Base-by-base conservation (phyloP, 2,888 invertebrate genomes). In the Drosophila algonquin region DNA sequence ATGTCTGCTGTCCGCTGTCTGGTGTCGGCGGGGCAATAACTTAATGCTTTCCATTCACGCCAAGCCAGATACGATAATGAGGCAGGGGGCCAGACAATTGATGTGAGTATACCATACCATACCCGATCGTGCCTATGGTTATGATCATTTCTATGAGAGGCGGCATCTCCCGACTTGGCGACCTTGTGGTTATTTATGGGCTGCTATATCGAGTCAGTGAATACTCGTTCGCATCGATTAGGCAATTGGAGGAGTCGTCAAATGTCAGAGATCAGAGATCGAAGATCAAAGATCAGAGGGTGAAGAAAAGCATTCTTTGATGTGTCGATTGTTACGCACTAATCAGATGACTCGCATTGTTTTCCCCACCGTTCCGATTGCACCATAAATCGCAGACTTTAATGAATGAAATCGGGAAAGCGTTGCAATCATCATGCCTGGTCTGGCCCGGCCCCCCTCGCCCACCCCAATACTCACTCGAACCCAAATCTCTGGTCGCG, bases 31-130 rank as follows among this genome's bases (percentile, higher is more conserved):
- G 35, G 56, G 45, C 65, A 56, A 65, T 51, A 67, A 69, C 61
- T 79, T 81, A 80, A 79, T 86, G 79, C 77, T 52, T 60, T 62
- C 64, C 65, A 63, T 75, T 74, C 86, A 77, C 79, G 77, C 62
- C 65, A 79, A 48, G 50, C 51, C 51, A 60, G 50, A 57, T 56
- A 35, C 71, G 56, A 80, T 82, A 81, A 81, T 81, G 78, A 80
- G 60, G 55, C 58, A 48, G 35, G 48, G 53, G 50, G 52, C 53
- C 61, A 71, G 54, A 79, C 78, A 81, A 73, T 76, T 79, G 78
- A 84, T 77, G 65, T 63, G 67, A 51, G 32, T 44, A 50, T 56
- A 30, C 21, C 21, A 21, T 21, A 21, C 21, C 21, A 21, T 21
- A 30, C 47, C 14, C 32, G 16, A 45, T 59, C 18, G 24, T 18